Evolutionary conservation across 2,113 vertebrate species (phyloP), one percentile per base, ranked within the genome.

Genomic region (Toxotes chatareus): DNA sequence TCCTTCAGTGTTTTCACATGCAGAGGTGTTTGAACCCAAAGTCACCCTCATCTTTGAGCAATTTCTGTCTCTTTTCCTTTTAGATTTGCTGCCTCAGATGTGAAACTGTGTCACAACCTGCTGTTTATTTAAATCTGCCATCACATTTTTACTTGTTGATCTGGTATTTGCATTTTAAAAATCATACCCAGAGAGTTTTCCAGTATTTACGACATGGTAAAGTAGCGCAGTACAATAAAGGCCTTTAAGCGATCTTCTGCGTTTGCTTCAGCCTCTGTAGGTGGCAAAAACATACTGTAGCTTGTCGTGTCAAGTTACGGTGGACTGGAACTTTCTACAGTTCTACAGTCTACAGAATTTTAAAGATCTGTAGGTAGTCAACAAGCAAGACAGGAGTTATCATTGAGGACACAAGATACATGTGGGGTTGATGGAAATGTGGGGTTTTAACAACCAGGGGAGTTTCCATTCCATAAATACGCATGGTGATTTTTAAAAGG

Each of bases 41-140:
- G 27, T 57, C 42, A 46, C 27, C 9, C 42, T 63, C 23, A 70
- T 68, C 57, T 68, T 67, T 75, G 17, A 59, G 21, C 11, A 51
- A 27, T 70, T 36, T 42, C 40, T 13, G 19, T 80, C 51, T 51
- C 4, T 40, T 11, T 55, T 8, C 40, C 16, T 61, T 75, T 49
- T 23, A 51, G 19, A 0, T 64, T 57, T 17, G 31, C 16, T 31
- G 27, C 75, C 46, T 34, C 40, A 21, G 46, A 27, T 44, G 1
- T 42, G 51, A 68, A 38, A 51, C n/a, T 4, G 49, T 49, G 53
- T 63, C 27, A 51, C n/a, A 59, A 62, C 36, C 31, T 40, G 31
- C 21, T 56, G 31, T 73, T 59, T 60, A 68, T 31, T 19, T 23
- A 32, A 77, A 51, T 61, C 21, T 60, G 16, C 7, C 8, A 70